Evolutionary conservation across 1,140 invertebrate genomes (phyloP).

Genomic region (Copidosoma floridanum): DNA sequence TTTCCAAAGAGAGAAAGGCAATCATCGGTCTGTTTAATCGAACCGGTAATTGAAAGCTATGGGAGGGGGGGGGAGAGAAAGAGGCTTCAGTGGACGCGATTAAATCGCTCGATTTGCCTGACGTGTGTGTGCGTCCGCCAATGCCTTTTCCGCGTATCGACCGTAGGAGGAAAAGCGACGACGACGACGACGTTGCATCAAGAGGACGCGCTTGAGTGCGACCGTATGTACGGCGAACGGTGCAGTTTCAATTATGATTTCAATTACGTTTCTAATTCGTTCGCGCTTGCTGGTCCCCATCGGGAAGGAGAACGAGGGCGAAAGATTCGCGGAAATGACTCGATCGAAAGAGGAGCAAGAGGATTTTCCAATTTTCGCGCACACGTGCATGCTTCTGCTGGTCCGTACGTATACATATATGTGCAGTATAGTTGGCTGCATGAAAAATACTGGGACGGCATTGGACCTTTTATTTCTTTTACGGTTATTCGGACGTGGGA

Average conservation of each 20-base stretch:
- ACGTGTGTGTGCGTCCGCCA: too few relatives aligned
- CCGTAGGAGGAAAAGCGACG: not conserved
- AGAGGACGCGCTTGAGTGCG: constrained; percentile 13
- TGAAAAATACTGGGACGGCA: too few relatives aligned
- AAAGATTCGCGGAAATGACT: constrained; percentile 14
- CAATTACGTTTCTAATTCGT: constrained; percentile 27
- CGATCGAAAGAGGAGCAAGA: not conserved
- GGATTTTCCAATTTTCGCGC: constrained; percentile 13
- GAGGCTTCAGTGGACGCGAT: constrained; percentile 31
- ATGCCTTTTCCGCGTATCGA: too few relatives aligned
- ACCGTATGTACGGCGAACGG: too few relatives aligned
- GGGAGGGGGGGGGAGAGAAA: constrained; percentile 29
- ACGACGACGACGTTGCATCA: not conserved
- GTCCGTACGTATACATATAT: too few relatives aligned
- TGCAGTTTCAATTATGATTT: constrained; percentile 29
- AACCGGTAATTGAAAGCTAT: constrained; percentile 46
- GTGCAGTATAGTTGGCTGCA: too few relatives aligned
- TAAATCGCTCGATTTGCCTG: constrained; percentile 34
- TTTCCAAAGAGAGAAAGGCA: constrained; percentile 35
- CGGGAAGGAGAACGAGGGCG: not conserved
- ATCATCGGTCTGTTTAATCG: constrained; percentile 53
- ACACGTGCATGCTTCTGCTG: too few relatives aligned
- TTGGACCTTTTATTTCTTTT: too few relatives aligned
- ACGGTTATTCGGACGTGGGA: too few relatives aligned
- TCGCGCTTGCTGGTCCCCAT: not conserved